Conservation (phyloP, 2,888 invertebrate species). For the Bugula neritina region DNA sequence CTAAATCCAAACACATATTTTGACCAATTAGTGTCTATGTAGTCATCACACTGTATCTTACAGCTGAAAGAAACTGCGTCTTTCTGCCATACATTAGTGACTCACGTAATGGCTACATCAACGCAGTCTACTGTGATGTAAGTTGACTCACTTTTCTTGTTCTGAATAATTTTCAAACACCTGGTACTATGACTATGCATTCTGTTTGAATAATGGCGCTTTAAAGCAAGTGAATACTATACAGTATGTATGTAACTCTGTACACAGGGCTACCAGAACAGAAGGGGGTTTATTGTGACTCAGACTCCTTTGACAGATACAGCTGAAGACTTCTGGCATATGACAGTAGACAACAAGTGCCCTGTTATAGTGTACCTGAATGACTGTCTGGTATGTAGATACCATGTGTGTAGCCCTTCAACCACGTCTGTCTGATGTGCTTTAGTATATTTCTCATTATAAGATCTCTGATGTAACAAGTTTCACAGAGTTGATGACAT, state of each 20-base stretch:
- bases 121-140: slow-evolving; percentile 8
- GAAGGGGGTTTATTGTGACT: slow-evolving; percentile 45
- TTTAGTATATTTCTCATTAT: too few relatives aligned
- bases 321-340: slow-evolving; percentile 49
- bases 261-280: not conserved
- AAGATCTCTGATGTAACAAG: not conserved
- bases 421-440: too few relatives aligned
- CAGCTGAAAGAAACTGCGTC: not conserved
- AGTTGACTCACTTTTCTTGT: too few relatives aligned
- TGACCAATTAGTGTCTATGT: too few relatives aligned
- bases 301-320: slow-evolving; percentile 49
- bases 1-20: too few relatives aligned
- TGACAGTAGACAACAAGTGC: slow-evolving; percentile 47
- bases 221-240: too few relatives aligned
- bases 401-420: too few relatives aligned
- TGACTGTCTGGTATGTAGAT: slow-evolving; percentile 32
- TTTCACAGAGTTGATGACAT: not conserved
- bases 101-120: not conserved
- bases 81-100: not conserved
- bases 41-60: not conserved
- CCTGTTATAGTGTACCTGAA: slow-evolving; percentile 45
- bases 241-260: not conserved
- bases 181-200: too few relatives aligned
- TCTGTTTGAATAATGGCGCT: too few relatives aligned
- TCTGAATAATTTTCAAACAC: too few relatives aligned